phyloP scores from a whole-genome alignment of 1,140 invertebrate species.

The Magallana gigas region DNA sequence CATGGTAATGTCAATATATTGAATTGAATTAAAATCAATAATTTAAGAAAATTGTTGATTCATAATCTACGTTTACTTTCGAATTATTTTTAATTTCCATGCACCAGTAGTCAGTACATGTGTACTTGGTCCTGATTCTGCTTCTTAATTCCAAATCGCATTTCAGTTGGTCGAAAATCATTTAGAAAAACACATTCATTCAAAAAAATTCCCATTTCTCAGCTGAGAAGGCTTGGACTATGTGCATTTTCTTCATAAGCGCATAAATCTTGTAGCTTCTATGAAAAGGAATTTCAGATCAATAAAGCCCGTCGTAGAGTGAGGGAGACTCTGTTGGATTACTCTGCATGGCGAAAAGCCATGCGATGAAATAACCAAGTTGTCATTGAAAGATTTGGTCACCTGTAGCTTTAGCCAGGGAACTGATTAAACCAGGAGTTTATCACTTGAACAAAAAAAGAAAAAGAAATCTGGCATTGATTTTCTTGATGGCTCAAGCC shows the following conservation, averaged over 20 bases:
- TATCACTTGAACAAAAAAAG: background rate
- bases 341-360: background rate
- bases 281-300: background rate
- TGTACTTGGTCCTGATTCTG: too few species aligned
- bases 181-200: constrained; percentile 3
- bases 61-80: too few species aligned
- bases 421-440: background rate
- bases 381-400: background rate
- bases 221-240: background rate
- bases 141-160: too few species aligned
- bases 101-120: too few species aligned
- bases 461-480: constrained; percentile 16
- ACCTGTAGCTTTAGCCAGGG: background rate
- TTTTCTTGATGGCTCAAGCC: background rate
- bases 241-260: constrained; percentile 5
- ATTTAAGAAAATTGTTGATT: too few species aligned
- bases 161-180: background rate
- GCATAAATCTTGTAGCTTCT: background rate
- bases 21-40: too few species aligned
- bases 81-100: too few species aligned
- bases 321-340: background rate
- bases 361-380: constrained; percentile 11
- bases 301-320: background rate
- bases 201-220: background rate
- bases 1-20: too few species aligned